phyloP scores from a whole-genome alignment of 2,888 invertebrate genomes.

The Drosophila mulleri region DNA sequence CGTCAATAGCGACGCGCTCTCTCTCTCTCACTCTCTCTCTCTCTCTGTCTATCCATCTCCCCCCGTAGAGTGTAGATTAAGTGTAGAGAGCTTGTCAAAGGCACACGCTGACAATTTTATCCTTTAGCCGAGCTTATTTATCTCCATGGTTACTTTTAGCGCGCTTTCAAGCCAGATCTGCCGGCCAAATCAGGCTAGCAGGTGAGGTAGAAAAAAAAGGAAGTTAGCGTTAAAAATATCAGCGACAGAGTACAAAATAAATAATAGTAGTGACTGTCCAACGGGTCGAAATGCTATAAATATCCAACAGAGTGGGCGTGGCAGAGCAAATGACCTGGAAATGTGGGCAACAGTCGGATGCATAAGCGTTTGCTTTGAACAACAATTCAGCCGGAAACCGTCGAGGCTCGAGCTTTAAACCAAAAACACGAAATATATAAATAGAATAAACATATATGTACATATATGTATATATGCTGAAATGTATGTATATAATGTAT shows the following conservation, averaged over 20 bases:
- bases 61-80: constrained; percentile 16
- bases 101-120: constrained; percentile 40
- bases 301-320: constrained; percentile 43
- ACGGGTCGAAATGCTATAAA: constrained; percentile 43
- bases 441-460: neutral
- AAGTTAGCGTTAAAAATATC: constrained; percentile 31
- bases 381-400: constrained; percentile 22
- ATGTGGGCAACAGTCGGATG: constrained; percentile 10
- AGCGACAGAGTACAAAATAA: constrained; percentile 42
- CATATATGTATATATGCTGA: neutral
- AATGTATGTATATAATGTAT: too few species aligned
- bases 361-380: constrained; percentile 1
- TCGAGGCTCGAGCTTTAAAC: neutral
- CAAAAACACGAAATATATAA: neutral
- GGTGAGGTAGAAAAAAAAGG: too few species aligned
- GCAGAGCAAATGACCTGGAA: constrained; percentile 63
- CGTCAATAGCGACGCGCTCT: neutral
- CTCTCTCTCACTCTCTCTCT: neutral
- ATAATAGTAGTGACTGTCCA: constrained; percentile 44
- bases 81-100: constrained; percentile 40
- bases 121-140: constrained; percentile 26
- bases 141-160: constrained; percentile 38
- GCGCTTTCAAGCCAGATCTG: constrained; percentile 5
- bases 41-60: too few species aligned
- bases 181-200: constrained; percentile 34